Base-by-base conservation (phyloP, 2,113 vertebrate species). In the Caloenas nicobarica region DNA sequence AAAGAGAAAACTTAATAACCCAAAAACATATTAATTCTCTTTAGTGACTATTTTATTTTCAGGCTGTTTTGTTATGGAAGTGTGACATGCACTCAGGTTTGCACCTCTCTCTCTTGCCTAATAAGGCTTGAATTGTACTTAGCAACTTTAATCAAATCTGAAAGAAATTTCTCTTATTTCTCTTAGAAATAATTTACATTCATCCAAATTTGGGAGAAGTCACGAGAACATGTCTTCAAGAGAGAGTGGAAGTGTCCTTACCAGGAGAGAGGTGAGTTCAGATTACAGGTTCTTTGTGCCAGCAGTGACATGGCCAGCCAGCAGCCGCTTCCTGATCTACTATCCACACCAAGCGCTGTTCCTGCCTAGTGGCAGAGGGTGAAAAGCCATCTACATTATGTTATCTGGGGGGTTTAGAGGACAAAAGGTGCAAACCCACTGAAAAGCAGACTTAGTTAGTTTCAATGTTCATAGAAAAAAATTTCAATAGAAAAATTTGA, bases 361-460 rank as follows among this genome's bases (percentile, higher is more conserved):
- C 17, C 24, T 57, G 18, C 9, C 31, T 62, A 29, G 4, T 58
- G 50, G 7, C 24, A 84, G 13, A 77, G 13, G 17, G 26, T 77
- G 19, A 81, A 86, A 70, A 88, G 7, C 5, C 5, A 29, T 19
- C 14, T 65, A 9, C 1, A 86, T 71, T 68, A 28, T 54, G 10
- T 22, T 79, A 0, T 54, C 7, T 48, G 10, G 1, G 18, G 33
- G 1, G 1, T 58, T 54, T 66, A 79, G 17, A 56, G 9, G 17
- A 1, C 10, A 61, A 92, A 86, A 60, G 7, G 3, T 60, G 25
- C 12, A 72, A 64, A 71, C 6, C 12, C 16, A 7, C 6, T 86
- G 23, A 90, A 86, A 82, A 74, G 10, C 7, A 88, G 19, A 51
- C 23, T 64, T 82, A 4, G 2, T 74, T 86, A 76, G 29, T 79